These are phyloP conservation scores for Tiliacea citrago DNA, from an alignment of 2,888 invertebrate genomes.

Conservation along the genomic window DNA sequence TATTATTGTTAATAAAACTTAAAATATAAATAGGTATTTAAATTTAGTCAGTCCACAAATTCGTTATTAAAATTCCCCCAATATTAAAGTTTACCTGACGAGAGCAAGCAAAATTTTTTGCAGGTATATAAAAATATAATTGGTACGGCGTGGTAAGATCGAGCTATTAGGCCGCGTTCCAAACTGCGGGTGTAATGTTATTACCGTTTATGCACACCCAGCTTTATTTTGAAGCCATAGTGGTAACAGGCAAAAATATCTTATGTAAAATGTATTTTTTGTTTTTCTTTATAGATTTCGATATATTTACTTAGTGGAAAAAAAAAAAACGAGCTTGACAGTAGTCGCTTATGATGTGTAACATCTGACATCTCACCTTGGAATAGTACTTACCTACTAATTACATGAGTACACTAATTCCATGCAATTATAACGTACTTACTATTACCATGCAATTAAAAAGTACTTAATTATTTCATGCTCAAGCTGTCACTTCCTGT, in stretches of 20 bases:
- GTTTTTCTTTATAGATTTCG: neutral
- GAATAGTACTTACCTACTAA: too few species aligned
- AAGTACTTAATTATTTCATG: too few species aligned
- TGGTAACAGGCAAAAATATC: neutral
- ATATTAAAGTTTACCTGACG: neutral
- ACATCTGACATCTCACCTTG: too few species aligned
- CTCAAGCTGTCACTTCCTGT: too few species aligned
- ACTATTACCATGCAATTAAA: too few species aligned
- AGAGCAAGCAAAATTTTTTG: slow-evolving; percentile 19
- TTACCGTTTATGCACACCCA: slow-evolving; percentile 55
- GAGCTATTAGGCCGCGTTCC: slow-evolving; percentile 68
- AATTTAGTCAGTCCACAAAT: neutral
- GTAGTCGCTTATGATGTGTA: too few species aligned
- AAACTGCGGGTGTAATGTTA: slow-evolving; percentile 56
- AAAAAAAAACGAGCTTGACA: too few species aligned
- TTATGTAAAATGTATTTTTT: too few species aligned
- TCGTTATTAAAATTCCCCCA: neutral
- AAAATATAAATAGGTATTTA: too few species aligned
- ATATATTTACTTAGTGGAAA: too few species aligned
- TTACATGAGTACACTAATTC: too few species aligned
- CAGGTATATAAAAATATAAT: slow-evolving; percentile 47
- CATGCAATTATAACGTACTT: too few species aligned
- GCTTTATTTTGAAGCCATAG: slow-evolving; percentile 46
- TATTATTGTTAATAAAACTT: neutral
- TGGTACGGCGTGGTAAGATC: slow-evolving; percentile 39